A percentile compares a stretch with the other conserved stretches of the same genome.
These are phyloP conservation scores for Hermaeophaga mercurialis DNA, from an alignment of 2,888 invertebrate species.

Conservation along the genomic window DNA sequence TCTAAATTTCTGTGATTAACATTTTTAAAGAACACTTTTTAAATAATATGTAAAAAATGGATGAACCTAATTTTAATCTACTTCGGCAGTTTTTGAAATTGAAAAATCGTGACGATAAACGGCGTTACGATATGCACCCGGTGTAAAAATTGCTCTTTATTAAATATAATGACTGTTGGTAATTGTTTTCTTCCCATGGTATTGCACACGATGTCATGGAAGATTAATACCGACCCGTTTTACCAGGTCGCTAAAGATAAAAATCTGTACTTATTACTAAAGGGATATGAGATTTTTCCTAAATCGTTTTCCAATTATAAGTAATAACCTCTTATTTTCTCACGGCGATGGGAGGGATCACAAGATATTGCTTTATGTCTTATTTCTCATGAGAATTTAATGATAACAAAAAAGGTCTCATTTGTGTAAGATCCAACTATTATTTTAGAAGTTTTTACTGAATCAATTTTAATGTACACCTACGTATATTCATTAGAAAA, in stretches of 20 bases:
- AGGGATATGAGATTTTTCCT: not conserved
- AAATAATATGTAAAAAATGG: not conserved
- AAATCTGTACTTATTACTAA: constrained; percentile 3
- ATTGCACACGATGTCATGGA: constrained; percentile 13
- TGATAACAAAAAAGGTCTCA: not conserved
- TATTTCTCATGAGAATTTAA: too few species aligned
- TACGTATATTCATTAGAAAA: too few species aligned
- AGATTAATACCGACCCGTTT: not conserved
- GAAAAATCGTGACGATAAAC: constrained; percentile 20
- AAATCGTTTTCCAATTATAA: constrained; percentile 8
- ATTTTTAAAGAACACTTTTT: too few species aligned
- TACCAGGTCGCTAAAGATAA: not conserved
- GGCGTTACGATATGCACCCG: constrained; percentile 12
- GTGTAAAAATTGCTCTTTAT: constrained; percentile 26
- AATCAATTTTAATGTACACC: too few species aligned
- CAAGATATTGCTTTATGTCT: too few species aligned
- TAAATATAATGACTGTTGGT: constrained; percentile 16
- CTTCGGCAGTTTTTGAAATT: constrained; percentile 1
- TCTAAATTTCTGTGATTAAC: too few species aligned
- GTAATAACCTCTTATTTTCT: constrained; percentile 5
- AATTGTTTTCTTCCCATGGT: constrained; percentile 21
- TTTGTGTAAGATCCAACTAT: not conserved
- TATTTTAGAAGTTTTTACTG: too few species aligned
- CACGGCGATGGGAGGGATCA: not conserved
- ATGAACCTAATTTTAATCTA: not conserved